Evolutionary conservation across 30 jellyfish, hydroid and myxozoan species (phyloP).

Genomic region (Hydra vulgaris): DNA sequence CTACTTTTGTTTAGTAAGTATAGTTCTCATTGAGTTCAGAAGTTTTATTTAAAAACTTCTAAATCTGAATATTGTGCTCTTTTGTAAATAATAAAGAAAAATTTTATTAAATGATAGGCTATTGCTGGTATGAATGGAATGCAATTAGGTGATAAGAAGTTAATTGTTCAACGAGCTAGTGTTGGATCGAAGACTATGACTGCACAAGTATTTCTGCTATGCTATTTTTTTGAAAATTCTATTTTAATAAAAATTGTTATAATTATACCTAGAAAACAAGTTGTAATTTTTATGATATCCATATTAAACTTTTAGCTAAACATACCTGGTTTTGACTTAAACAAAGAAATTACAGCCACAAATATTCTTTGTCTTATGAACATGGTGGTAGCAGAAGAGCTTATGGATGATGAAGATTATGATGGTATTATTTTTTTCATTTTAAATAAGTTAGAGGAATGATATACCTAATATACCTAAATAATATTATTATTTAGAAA

Average conservation of each 20-base stretch:
- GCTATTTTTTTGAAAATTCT: no score
- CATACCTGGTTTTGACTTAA: slow-evolving; percentile 82
- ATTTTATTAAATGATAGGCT: slow-evolving; percentile 42
- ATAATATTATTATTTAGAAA: slow-evolving; percentile 42
- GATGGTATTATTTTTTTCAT: slow-evolving; percentile 51
- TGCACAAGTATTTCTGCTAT: slow-evolving; percentile 50
- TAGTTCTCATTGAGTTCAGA: no score
- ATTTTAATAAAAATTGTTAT: no score
- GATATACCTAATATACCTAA: no score
- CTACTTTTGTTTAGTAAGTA: no score
- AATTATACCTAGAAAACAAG: no score
- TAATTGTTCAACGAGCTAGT: slow-evolving; percentile 95
- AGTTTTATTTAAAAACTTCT: no score
- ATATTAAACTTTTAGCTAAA: slow-evolving; percentile 13
- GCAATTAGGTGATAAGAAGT: slow-evolving; percentile 95
- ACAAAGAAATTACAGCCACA: slow-evolving; percentile 39
- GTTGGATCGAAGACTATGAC: slow-evolving; percentile 86
- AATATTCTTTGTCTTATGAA: slow-evolving; percentile 83
- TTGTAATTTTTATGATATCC: not conserved
- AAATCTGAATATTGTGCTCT: no score
- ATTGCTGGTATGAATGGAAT: slow-evolving; percentile 98
- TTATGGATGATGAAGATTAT: slow-evolving; percentile 87
- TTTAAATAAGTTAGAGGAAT: not conserved
- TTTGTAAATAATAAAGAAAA: not conserved
- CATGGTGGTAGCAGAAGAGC: slow-evolving; percentile 79